Evolutionary conservation across 2,888 invertebrate species (phyloP), one percentile per base, ranked within the genome.

Genomic region (Azorinus chamasolen): DNA sequence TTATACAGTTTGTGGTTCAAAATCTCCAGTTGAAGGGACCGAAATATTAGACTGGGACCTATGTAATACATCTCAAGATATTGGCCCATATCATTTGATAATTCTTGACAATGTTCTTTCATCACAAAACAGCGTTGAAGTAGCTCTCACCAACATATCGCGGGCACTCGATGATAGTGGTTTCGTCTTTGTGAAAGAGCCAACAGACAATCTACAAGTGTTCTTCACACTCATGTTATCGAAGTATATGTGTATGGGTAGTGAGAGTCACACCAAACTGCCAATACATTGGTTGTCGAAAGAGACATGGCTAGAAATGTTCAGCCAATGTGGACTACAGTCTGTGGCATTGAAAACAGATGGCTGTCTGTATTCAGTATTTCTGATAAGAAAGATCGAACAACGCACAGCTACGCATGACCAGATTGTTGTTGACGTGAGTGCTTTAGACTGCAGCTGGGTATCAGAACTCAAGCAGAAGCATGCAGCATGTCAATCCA

Each of bases 401-500:
- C 32, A 73, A 22, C 12, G 48, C n/a, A 14, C 54, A 16, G 54
- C 14, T 5, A 12, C 59, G 41, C 59, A 66, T 27, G 73, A 65
- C 2, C 83, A 80, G 32, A 78, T 72, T 6, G 39, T 84, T 22
- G 50, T 89, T 18, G 45, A 54, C 50, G 75, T 87, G 14, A 82
- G 83, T 78, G 74, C 74, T 8, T 55, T 81, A 14, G 72, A 83
- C 18, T 83, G 76, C 48, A 75, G 69, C 14, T 98, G 98, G 98
- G 95, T 98, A 54, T 96, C 97, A 55, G 93, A 94, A 12, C 94
- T 98, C 37, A 97, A 98, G 92, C 94, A 94, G 0, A 95, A 96
- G 0, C 90, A 98, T 91, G 95, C 95, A 76, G 95, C 95, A 94
- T 95, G 57, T 95, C 91, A 93, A 22, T 74, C 85, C 3, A 95